Conservation (phyloP, 2,888 invertebrate species). For the Octonoba sinensis region DNA sequence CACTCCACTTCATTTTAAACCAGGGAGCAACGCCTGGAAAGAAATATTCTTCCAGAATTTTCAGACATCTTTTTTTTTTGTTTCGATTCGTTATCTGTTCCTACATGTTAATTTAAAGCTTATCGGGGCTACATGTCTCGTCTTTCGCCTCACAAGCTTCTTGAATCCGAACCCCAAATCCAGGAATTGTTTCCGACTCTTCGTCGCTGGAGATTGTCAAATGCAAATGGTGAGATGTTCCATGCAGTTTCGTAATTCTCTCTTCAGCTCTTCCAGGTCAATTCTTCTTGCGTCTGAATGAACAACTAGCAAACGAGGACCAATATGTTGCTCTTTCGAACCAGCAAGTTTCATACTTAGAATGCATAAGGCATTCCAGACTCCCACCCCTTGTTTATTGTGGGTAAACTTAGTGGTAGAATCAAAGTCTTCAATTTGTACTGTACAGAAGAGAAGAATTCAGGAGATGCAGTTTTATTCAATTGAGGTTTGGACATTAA, state of each 20-base stretch:
- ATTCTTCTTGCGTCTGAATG: too few relatives aligned
- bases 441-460: too few relatives aligned
- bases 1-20: slow-evolving; percentile 30
- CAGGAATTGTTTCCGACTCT: slow-evolving; percentile 37
- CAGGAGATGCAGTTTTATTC: too few relatives aligned
- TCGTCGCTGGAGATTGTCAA: slow-evolving; percentile 13
- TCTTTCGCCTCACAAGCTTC: slow-evolving; percentile 20
- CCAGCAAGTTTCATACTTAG: too few relatives aligned
- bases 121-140: slow-evolving; percentile 47
- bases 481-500: too few relatives aligned
- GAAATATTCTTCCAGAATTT: not conserved
- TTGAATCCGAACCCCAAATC: slow-evolving; percentile 6
- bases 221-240: slow-evolving; percentile 45
- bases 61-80: slow-evolving; percentile 10
- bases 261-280: not conserved
- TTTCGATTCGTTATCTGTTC: slow-evolving; percentile 31
- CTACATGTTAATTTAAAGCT: slow-evolving; percentile 62
- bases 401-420: too few relatives aligned
- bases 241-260: not conserved
- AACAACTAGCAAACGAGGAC: too few relatives aligned
- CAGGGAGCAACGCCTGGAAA: slow-evolving; percentile 24
- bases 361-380: too few relatives aligned
- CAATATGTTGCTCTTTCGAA: too few relatives aligned
- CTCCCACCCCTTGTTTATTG: too few relatives aligned
- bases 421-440: too few relatives aligned